Evolutionary conservation across 2,797 vertebrate genomes (phyloP), one percentile per base, ranked within the genome.

Genomic region (Mormyrus proboscirostris): DNA sequence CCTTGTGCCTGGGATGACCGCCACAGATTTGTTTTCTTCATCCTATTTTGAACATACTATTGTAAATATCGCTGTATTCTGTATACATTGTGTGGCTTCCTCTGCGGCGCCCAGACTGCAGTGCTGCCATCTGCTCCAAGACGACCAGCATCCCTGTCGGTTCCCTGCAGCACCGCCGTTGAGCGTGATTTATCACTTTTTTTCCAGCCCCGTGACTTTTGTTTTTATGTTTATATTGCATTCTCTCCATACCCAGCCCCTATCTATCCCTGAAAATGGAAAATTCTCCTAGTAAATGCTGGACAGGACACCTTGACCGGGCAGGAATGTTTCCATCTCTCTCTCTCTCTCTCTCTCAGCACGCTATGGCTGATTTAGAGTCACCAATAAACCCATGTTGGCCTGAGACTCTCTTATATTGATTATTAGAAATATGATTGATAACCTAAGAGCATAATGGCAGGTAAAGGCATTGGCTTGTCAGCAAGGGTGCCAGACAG

Each of bases 201-300:
- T 41, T 12, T 12, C 33, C 33, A 79, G 38, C 16, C 16, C 38
- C 73, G 8, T 79, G 73, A 79, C 38, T 76, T 76, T 79, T 79
- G 33, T 79, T 41, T 79, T 79, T 79, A 79, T 79, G 73, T 79
- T 79, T 79, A n/a, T 79, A 79, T 79, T 79, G 73, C 73, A 79
- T n/a, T n/a, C 38, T 79, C 73, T 41, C 73, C 38, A 44, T 79
- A 16, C 73, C 38, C 38, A 79, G 38, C 41, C 38, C 2, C 73
- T 41, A 79, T 44, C 73, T 79, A 79, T 44, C 38, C 73, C 14
- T 79, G 33, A 79, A 79, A 79, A 41, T 79, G 73, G 73, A 79
- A 79, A 79, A 79, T 44, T 79, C 73, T 79, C 73, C 73, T 41
- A 79, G 44, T 79, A 79, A 79, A 79, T 79, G 73, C 6, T 44